Evolutionary conservation across 2,888 invertebrate genomes (phyloP).

Genomic region (Anodontia alba): DNA sequence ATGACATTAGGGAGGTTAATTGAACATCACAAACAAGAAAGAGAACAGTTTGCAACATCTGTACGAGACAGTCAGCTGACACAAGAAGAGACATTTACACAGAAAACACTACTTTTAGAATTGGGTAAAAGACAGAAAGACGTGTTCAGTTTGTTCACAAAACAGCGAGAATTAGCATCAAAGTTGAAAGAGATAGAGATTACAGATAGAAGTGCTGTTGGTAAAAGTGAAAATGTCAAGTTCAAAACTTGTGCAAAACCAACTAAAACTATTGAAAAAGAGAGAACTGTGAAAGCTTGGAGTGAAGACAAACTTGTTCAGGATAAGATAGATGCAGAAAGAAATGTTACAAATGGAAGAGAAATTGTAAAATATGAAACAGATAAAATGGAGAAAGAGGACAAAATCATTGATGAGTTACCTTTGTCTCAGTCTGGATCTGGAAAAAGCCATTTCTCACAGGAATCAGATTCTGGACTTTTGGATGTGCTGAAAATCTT

Average conservation of each 20-base stretch:
- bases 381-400: too few relatives aligned
- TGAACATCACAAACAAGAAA: conserved; percentile 38
- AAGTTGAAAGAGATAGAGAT: not conserved
- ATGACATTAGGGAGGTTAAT: conserved; percentile 38
- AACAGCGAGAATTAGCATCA: conserved; percentile 8
- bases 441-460: not conserved
- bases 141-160: conserved; percentile 32
- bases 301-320: not conserved
- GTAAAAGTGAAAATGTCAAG: not conserved
- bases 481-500: not conserved
- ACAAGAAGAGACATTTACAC: not conserved
- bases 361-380: too few relatives aligned
- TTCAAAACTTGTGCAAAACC: not conserved
- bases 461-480: not conserved
- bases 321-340: not conserved
- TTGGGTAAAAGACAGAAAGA: conserved; percentile 40
- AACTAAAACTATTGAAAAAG: not conserved
- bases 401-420: not conserved
- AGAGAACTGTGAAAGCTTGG: not conserved
- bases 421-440: not conserved
- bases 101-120: conserved; percentile 16
- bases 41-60: conserved; percentile 4
- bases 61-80: conserved; percentile 7
- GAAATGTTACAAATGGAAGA: not conserved
- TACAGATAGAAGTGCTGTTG: not conserved